These are phyloP conservation scores for Patella pellucida DNA, from an alignment of 2,888 invertebrate genomes.

Conservation along the genomic window DNA sequence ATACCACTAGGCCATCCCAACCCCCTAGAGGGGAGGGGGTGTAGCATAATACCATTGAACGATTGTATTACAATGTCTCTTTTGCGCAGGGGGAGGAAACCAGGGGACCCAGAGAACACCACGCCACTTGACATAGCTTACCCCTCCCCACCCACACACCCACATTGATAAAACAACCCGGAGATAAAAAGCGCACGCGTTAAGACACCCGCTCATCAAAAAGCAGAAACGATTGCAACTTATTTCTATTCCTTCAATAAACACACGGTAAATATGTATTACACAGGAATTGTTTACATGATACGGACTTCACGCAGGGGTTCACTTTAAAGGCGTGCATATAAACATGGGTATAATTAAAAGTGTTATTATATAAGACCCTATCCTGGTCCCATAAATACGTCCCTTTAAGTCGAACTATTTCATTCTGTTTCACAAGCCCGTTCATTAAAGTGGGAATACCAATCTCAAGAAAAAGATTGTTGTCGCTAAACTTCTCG, in stretches of 20 bases:
- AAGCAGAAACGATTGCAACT: too few species aligned
- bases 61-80: too few species aligned
- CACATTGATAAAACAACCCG: too few species aligned
- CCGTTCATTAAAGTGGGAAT: background rate
- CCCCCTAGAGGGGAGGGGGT: too few species aligned
- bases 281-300: background rate
- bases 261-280: background rate
- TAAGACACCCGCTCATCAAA: too few species aligned
- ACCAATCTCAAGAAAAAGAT: background rate
- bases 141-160: too few species aligned
- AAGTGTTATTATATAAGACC: background rate
- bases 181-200: too few species aligned
- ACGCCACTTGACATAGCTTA: too few species aligned
- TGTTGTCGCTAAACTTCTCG: background rate
- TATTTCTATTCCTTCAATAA: background rate
- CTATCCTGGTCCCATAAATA: slow-evolving; percentile 1
- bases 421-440: background rate
- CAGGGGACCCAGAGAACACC: too few species aligned
- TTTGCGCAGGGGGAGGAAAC: too few species aligned
- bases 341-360: background rate
- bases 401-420: background rate
- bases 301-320: background rate
- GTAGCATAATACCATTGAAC: too few species aligned
- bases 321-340: background rate
- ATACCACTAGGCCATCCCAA: too few species aligned